A percentile compares a stretch with the other conserved stretches of the same genome.
phyloP scores from a whole-genome alignment of 2,888 invertebrate genomes.

The Drosophila pseudotalamancana region DNA sequence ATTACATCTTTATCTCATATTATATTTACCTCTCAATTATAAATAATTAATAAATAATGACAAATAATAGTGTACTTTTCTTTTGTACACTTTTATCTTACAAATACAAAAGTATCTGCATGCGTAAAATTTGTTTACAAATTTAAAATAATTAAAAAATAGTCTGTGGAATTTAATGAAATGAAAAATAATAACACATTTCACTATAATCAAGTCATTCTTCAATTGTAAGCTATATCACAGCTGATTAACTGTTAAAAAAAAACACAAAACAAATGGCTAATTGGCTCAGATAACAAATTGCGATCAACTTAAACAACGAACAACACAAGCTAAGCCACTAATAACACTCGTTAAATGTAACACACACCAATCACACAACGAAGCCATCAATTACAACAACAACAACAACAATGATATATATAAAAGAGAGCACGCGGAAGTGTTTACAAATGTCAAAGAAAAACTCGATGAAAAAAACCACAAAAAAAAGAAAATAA shows the following conservation, averaged over 20 bases:
- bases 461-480: conserved; percentile 19
- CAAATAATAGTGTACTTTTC: no score
- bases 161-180: not conserved
- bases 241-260: conserved; percentile 5
- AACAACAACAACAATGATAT: conserved; percentile 13
- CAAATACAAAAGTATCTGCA: not conserved
- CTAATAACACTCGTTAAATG: conserved; percentile 73
- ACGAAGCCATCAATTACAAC: conserved; percentile 66
- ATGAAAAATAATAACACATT: not conserved
- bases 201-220: conserved; percentile 1
- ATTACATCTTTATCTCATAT: no score
- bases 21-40: no score
- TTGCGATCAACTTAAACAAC: conserved; percentile 6
- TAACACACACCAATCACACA: conserved; percentile 48
- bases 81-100: no score
- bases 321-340: conserved; percentile 29
- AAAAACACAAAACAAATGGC: conserved; percentile 29
- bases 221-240: conserved; percentile 2
- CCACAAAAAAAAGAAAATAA: conserved; percentile 10
- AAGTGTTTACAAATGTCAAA: conserved; percentile 74
- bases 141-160: not conserved
- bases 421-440: conserved; percentile 60
- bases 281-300: conserved; percentile 37
- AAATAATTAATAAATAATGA: no score
- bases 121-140: no score